phyloP scores from a whole-genome alignment of 2,797 vertebrate genomes.

The Rachycentron canadum region DNA sequence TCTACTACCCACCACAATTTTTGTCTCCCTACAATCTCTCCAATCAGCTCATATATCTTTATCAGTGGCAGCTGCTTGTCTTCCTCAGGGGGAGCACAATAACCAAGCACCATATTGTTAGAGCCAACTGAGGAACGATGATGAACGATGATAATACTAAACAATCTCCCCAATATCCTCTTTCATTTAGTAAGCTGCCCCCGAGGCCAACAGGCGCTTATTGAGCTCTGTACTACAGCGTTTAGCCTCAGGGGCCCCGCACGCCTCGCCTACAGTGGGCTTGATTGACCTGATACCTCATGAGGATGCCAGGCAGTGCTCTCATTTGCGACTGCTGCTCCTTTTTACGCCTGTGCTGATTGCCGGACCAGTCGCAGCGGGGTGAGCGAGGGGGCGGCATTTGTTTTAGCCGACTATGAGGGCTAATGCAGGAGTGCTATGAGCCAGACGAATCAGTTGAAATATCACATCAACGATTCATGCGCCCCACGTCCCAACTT shows the following conservation, averaged over 20 bases:
- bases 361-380: slow-evolving; percentile 6
- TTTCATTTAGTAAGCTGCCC: slow-evolving; percentile 69
- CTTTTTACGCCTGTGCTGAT: slow-evolving; percentile 16
- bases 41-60: slow-evolving; percentile 54
- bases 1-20: slow-evolving; percentile 15
- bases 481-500: slow-evolving; percentile 5
- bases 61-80: slow-evolving; percentile 64
- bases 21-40: slow-evolving; percentile 23
- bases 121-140: slow-evolving; percentile 33
- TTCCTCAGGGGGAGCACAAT: slow-evolving; percentile 58
- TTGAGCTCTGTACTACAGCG: slow-evolving; percentile 39
- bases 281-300: slow-evolving; percentile 60
- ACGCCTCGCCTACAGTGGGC: slow-evolving; percentile 21
- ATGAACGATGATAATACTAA: slow-evolving; percentile 63
- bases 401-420: slow-evolving; percentile 29
- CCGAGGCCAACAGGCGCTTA: slow-evolving; percentile 50
- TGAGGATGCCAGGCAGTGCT: slow-evolving; percentile 38
- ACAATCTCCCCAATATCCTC: slow-evolving; percentile 72
- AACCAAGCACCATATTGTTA: slow-evolving; percentile 50
- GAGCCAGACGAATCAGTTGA: slow-evolving; percentile 33
- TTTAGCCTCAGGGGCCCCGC: slow-evolving; percentile 40
- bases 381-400: background rate
- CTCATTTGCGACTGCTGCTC: slow-evolving; percentile 36
- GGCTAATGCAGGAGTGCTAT: slow-evolving; percentile 10
- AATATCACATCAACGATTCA: slow-evolving; percentile 29